phyloP scores from a whole-genome alignment of 2,113 vertebrate species.

The Misgurnus mizolepis region DNA sequence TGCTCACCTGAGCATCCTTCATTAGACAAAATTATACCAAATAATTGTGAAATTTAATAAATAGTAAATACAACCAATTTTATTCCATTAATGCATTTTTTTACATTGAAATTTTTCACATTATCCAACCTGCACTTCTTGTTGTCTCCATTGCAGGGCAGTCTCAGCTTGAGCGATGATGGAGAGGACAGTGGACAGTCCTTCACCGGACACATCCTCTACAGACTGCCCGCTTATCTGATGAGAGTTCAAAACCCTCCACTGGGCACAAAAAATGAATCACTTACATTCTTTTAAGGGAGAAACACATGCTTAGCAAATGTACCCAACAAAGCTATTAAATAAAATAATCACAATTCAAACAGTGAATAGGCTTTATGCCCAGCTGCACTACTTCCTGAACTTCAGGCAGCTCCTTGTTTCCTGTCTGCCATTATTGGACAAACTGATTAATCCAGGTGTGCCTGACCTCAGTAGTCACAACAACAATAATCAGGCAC shows the following conservation, averaged over 20 bases:
- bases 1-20: constrained; percentile 57
- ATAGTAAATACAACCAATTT: too few species aligned
- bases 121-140: constrained; percentile 71
- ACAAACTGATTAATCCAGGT: too few species aligned
- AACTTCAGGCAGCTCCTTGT: too few species aligned
- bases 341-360: background rate
- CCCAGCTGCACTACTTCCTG: too few species aligned
- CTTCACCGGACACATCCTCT: constrained; percentile 49
- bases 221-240: constrained; percentile 26
- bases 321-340: background rate
- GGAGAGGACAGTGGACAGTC: constrained; percentile 63
- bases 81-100: too few species aligned
- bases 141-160: constrained; percentile 61
- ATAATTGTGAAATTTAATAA: too few species aligned
- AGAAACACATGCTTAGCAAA: too few species aligned
- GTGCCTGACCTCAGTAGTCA: too few species aligned
- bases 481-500: too few species aligned
- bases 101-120: too few species aligned
- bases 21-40: constrained; percentile 8
- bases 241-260: constrained; percentile 58
- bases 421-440: too few species aligned
- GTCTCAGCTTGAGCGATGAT: constrained; percentile 69
- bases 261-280: constrained; percentile 54
- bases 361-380: background rate
- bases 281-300: too few species aligned